Evolutionary conservation across 2,888 invertebrate genomes (phyloP).

Genomic region (Celastrina argiolus): DNA sequence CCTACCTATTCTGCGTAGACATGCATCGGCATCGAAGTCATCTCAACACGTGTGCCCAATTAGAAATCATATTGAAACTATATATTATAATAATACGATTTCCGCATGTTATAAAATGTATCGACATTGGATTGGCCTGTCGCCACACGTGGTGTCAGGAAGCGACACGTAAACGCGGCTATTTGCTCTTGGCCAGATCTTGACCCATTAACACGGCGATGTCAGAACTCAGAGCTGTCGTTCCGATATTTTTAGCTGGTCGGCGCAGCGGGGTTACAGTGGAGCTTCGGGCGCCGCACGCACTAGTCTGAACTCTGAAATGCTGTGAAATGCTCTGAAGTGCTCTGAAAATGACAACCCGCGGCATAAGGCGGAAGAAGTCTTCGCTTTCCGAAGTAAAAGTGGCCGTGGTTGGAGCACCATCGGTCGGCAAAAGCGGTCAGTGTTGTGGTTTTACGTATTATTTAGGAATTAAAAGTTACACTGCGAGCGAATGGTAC

Average conservation of each 20-base stretch:
- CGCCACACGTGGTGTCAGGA: conserved; percentile 52
- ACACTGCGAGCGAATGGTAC: not conserved
- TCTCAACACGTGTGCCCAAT: not conserved
- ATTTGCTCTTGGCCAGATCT: conserved; percentile 76
- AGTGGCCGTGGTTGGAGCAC: conserved; percentile 92
- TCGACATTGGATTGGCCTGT: conserved; percentile 41
- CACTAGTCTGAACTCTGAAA: conserved; percentile 29
- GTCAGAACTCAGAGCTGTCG: conserved; percentile 72
- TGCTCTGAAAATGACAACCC: conserved; percentile 80
- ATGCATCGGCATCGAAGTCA: not conserved
- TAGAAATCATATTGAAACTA: not conserved
- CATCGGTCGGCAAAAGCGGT: conserved; percentile 96
- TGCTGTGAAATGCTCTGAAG: conserved; percentile 33
- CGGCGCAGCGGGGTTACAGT: conserved; percentile 55
- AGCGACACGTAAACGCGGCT: conserved; percentile 67
- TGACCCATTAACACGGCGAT: conserved; percentile 75
- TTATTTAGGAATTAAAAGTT: no score
- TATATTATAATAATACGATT: not conserved
- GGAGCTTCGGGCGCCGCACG: conserved; percentile 41
- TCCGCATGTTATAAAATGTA: conserved; percentile 1
- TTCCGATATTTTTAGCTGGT: conserved; percentile 67
- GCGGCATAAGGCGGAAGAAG: conserved; percentile 92
- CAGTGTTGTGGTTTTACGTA: conserved; percentile 64
- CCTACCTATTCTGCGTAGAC: no score
- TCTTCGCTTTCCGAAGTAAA: conserved; percentile 93